Percentiles rank a stretch among this genome's conserved stretches.
These are phyloP conservation scores for Coremacera marginata DNA, from an alignment of 2,888 invertebrate genomes.

Conservation along the genomic window DNA sequence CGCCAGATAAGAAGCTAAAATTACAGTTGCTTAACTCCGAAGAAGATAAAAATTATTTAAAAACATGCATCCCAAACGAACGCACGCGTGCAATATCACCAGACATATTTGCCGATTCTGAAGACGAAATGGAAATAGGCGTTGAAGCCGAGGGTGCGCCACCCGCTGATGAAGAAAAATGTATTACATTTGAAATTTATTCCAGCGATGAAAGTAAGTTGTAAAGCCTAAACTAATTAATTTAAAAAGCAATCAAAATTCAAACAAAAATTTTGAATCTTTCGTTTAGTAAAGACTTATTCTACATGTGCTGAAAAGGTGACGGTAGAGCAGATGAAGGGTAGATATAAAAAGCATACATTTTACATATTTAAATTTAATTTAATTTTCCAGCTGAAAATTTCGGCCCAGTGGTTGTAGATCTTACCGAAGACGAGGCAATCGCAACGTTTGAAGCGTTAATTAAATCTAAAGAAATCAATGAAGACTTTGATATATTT, in stretches of 20 bases:
- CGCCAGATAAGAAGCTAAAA: slow-evolving; percentile 50
- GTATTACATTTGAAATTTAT: slow-evolving; percentile 54
- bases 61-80: slow-evolving; percentile 22
- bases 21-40: slow-evolving; percentile 1
- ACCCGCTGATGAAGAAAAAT: slow-evolving; percentile 1
- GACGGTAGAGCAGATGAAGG: slow-evolving; percentile 17
- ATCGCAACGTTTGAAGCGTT: neutral
- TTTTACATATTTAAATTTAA: neutral
- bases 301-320: neutral
- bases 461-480: neutral
- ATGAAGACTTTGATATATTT: slow-evolving; percentile 28
- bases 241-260: too few relatives aligned
- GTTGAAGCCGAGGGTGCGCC: neutral
- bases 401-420: slow-evolving; percentile 44
- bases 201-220: slow-evolving; percentile 65
- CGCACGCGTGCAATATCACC: slow-evolving; percentile 58
- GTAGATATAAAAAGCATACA: slow-evolving; percentile 26
- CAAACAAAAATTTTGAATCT: neutral
- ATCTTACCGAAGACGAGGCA: slow-evolving; percentile 50
- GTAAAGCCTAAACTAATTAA: neutral
- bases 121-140: slow-evolving; percentile 54
- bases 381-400: slow-evolving; percentile 5
- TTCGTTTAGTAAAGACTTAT: slow-evolving; percentile 61
- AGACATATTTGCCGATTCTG: slow-evolving; percentile 66
- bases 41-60: neutral